Evolutionary conservation across 2,888 invertebrate species (phyloP), one percentile per base, ranked within the genome.

Genomic region (Andricus curvator): DNA sequence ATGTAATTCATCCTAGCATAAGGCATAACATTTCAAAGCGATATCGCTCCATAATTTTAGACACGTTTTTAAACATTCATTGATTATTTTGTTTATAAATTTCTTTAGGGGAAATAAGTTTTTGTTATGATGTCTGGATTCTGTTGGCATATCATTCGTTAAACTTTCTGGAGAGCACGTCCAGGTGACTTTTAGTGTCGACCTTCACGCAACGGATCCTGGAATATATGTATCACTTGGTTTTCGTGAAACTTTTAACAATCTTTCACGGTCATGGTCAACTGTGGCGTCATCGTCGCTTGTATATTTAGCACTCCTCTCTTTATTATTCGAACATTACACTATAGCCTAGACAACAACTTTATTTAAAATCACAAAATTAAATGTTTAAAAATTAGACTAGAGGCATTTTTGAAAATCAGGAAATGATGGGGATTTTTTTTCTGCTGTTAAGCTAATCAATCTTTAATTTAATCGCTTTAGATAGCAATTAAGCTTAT

Each of bases 261-360:
- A 91, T 90, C 88, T 89, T 86, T 91, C 91, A 91, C 88, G 92
- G 91, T 90, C 92, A 92, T 88, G 92, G 92, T 86, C 91, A 86
- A 81, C 82, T 74, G 84, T 84, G 86, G 86, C 89, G 90, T 90
- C 89, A 89, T 85, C 62, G 37, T 68, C 25, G 8, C 25, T 41
- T 33, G 33, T 76, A 82, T 82, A 81, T 83, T 81, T 83, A 83
- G 79, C 64, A 60, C 20, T 70, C n/a, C 41, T 25, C n/a, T 64
- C 29, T 74, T 56, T 74, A 74, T 74, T 74, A 33, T 25, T n/a
- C 33, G 56, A 74, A 33, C 51, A 56, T 74, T 20, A 56, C 13
- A 51, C 20, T 29, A 20, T 9, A n/a, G n/a, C 20, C n/a, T 74
- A 74, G 33, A 56, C n/a, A 56, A 20, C n/a, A 60, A n/a, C 15